Evolutionary conservation across 2,888 invertebrate species (phyloP).

Genomic region (Ochropacha duplaris): DNA sequence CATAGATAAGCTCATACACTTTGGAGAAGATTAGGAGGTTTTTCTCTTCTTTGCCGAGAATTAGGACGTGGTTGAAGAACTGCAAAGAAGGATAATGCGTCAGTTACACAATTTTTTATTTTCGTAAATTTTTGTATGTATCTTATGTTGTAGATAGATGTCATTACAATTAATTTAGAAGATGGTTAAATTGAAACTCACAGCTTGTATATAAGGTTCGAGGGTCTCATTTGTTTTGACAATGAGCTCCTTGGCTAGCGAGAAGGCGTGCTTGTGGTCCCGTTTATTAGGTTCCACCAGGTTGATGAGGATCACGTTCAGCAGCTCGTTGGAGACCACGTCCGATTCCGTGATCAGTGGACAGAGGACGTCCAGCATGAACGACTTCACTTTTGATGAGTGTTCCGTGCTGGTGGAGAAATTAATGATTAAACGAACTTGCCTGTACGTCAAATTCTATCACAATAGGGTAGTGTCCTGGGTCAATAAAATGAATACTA

Average conservation of each 20-base stretch:
- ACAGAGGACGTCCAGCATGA: slow-evolving; percentile 97
- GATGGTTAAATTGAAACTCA: too few species aligned
- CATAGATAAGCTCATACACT: slow-evolving; percentile 98
- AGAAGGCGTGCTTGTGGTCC: slow-evolving; percentile 94
- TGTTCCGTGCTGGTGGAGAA: slow-evolving; percentile 89
- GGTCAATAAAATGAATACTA: too few species aligned
- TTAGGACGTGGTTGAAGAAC: slow-evolving; percentile 98
- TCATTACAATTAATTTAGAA: too few species aligned
- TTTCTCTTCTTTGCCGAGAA: slow-evolving; percentile 95
- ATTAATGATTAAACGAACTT: background rate
- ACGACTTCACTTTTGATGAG: slow-evolving; percentile 97
- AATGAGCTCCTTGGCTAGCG: slow-evolving; percentile 95
- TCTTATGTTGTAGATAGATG: too few species aligned
- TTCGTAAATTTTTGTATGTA: background rate
- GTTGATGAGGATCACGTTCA: slow-evolving; percentile 96
- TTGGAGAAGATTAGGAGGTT: slow-evolving; percentile 90
- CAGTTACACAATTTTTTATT: background rate
- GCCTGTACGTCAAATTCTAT: too few species aligned
- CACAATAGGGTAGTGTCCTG: too few species aligned
- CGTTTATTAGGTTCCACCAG: slow-evolving; percentile 97
- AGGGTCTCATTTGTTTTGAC: slow-evolving; percentile 95
- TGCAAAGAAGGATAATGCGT: slow-evolving; percentile 61
- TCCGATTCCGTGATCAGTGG: slow-evolving; percentile 98
- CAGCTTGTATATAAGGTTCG: slow-evolving; percentile 96
- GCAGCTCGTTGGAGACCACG: slow-evolving; percentile 95